Conservation (phyloP, 2,113 vertebrate genomes). For the Mobula birostris region DNA sequence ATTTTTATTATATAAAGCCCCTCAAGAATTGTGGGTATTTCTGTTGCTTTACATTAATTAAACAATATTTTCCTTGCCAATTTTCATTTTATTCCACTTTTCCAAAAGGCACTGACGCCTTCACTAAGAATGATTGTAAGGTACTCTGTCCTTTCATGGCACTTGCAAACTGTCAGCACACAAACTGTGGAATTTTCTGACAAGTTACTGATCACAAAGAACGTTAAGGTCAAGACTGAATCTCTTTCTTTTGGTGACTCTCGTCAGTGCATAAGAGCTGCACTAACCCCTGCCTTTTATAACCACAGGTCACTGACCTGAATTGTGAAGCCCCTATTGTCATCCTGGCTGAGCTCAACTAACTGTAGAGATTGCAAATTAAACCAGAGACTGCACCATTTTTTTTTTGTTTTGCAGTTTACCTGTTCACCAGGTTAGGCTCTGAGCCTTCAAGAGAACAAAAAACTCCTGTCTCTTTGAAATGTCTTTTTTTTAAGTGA, state of each 20-base stretch:
- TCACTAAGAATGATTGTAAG: background rate
- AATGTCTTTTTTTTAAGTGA: background rate
- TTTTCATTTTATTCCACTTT: background rate
- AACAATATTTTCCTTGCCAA: background rate
- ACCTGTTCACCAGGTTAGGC: background rate
- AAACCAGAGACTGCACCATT: background rate
- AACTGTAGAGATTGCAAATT: background rate
- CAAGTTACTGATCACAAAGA: constrained; percentile 8
- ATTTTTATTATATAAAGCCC: background rate
- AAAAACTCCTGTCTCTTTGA: background rate
- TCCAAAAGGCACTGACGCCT: background rate
- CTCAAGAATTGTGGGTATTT: background rate
- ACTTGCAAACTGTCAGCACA: background rate
- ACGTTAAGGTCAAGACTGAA: background rate
- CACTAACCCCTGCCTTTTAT: background rate
- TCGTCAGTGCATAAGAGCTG: background rate
- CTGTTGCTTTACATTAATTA: background rate
- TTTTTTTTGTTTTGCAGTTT: background rate
- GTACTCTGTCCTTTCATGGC: background rate
- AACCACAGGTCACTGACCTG: background rate
- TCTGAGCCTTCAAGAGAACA: background rate
- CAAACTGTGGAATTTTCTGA: background rate
- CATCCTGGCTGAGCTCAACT: constrained; percentile 1
- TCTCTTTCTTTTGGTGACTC: background rate
- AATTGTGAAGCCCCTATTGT: background rate